Base-by-base conservation (phyloP, 2,113 vertebrate genomes). In the Trichechus manatus region DNA sequence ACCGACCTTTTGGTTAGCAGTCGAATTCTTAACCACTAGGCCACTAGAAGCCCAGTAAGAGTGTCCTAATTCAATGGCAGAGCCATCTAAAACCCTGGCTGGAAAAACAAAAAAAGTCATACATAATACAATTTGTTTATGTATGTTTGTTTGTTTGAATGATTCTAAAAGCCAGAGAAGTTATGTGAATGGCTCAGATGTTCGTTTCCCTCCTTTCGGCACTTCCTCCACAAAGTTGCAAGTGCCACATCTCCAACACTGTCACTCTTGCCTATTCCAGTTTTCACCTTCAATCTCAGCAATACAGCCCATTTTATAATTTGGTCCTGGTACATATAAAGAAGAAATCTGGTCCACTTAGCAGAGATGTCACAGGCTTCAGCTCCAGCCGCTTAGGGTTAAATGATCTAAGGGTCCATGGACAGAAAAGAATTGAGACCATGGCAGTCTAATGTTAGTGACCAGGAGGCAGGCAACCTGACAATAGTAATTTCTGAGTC, bases 21-120 rank as follows among this genome's bases (percentile, higher is more conserved):
- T 11, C 4, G 14, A 56, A 56, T 11, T 56, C 53, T 56, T 56
- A 56, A 56, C 53, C 53, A 56, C 53, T 56, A 56, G 9, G 15
- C 15, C 53, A 56, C 53, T 11, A 56, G 53, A 56, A 56, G 53
- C 53, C 70, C n/a, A 15, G 4, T 39, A 70, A 33, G 39, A 5
- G 25, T 1, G 79, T 87, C 56, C 82, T 61, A 42, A 93, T n/a
- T 79, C 87, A 90, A 83, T 42, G 84, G 56, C 84, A 85, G 56
- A 74, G 9, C 15, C 77, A 53, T 36, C 31, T 63, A 90, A 94
- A 88, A 93, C 5, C 6, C 82, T 15, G 42, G 31, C 63, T 80
- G 94, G 47, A 29, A 27, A 8, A 9, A 72, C 9, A 22, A 36
- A 85, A 74, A 92, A 66, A 78, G 1, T 4, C 31, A 11, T 17